Conservation (phyloP, 1,140 invertebrate species). For the Caenorhabditis latens region DNA sequence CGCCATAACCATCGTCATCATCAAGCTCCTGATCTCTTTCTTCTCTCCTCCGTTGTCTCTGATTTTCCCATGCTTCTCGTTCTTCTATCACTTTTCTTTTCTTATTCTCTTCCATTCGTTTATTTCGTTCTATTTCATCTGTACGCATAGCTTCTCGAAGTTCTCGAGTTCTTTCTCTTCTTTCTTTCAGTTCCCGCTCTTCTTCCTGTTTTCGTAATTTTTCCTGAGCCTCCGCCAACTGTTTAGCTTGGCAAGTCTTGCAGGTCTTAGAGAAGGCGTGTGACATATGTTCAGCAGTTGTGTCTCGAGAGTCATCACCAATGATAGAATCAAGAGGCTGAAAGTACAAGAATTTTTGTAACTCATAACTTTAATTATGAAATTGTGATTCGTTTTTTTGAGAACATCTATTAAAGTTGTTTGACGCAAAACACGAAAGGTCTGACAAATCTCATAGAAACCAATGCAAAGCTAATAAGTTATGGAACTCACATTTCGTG, state of each 20-base stretch:
- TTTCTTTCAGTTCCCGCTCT: background rate
- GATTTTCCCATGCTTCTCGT: conserved; percentile 18
- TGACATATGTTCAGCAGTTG: conserved; percentile 43
- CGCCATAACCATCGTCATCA: conserved; percentile 23
- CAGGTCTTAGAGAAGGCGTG: conserved; percentile 34
- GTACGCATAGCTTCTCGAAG: conserved; percentile 16
- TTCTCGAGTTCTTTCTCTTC: conserved; percentile 12
- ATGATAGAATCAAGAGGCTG: conserved; percentile 32
- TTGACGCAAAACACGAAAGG: too few species aligned
- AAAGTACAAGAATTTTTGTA: background rate
- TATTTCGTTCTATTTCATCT: conserved; percentile 21
- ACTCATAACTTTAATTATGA: background rate
- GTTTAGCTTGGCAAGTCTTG: conserved; percentile 26
- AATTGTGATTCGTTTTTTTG: too few species aligned
- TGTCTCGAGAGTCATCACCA: conserved; percentile 31
- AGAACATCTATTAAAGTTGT: too few species aligned
- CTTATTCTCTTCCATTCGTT: background rate
- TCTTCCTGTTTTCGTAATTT: conserved; percentile 34
- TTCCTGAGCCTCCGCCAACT: conserved; percentile 15
- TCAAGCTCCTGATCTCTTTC: conserved; percentile 20
- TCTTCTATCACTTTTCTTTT: conserved; percentile 19
- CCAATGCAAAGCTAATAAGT: background rate
- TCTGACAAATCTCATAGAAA: too few species aligned
- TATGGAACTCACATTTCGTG: background rate
- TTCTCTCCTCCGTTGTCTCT: conserved; percentile 6